Conservation (phyloP, 1,140 invertebrate species). For the Euglossa dilemma region DNA sequence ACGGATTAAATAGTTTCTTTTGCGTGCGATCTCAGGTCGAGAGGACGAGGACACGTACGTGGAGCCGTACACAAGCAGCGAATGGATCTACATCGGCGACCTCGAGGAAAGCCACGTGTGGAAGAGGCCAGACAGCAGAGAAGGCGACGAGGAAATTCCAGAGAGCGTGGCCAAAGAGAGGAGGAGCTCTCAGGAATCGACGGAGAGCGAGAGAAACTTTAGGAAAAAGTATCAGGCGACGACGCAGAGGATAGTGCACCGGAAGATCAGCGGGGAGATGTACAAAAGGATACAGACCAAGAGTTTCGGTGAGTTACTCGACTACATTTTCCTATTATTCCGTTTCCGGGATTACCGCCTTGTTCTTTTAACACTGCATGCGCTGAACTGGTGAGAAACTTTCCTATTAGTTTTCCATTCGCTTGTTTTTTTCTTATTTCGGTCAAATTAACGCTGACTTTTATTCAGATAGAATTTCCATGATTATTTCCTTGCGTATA, state of each 20-base stretch:
- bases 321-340: not conserved
- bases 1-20: not conserved
- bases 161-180: slow-evolving; percentile 79
- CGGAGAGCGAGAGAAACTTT: slow-evolving; percentile 93
- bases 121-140: slow-evolving; percentile 84
- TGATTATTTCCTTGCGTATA: no score
- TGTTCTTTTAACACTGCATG: no score
- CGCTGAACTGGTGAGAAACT: no score
- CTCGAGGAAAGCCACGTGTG: slow-evolving; percentile 88
- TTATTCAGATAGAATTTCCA: no score
- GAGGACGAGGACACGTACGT: slow-evolving; percentile 88
- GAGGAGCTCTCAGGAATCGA: slow-evolving; percentile 87
- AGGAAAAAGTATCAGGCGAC: slow-evolving; percentile 92
- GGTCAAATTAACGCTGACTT: no score
- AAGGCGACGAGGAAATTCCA: slow-evolving; percentile 76
- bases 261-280: slow-evolving; percentile 95
- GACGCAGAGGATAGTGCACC: slow-evolving; percentile 94
- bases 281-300: slow-evolving; percentile 92
- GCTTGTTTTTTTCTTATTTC: no score
- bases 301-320: slow-evolving; percentile 87
- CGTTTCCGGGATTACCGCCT: not conserved
- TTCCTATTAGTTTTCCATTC: no score
- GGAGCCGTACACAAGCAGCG: slow-evolving; percentile 87
- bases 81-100: slow-evolving; percentile 91
- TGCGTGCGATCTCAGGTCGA: slow-evolving; percentile 75